phyloP scores from a whole-genome alignment of 2,113 vertebrate species.

The Aix galericulata region DNA sequence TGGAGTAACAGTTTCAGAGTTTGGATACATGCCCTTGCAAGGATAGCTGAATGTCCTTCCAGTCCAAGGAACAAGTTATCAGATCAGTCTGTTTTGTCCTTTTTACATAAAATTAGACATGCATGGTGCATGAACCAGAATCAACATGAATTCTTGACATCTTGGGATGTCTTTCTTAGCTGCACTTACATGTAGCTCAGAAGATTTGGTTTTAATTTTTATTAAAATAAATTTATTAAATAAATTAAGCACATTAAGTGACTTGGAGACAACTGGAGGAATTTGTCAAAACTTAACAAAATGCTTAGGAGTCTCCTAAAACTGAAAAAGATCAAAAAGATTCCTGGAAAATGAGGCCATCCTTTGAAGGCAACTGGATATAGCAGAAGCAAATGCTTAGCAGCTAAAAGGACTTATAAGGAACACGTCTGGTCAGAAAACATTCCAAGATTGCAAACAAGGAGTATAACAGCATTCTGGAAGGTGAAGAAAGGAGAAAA shows the following conservation, averaged over 20 bases:
- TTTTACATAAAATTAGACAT: neutral
- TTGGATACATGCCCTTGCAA: neutral
- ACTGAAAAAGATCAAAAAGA: neutral
- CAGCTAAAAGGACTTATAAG: neutral
- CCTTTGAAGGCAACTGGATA: neutral
- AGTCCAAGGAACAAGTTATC: neutral
- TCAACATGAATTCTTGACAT: neutral
- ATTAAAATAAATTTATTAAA: neutral
- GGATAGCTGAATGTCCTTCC: neutral
- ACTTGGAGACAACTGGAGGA: neutral
- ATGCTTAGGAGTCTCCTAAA: neutral
- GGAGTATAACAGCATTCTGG: neutral
- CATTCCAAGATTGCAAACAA: neutral
- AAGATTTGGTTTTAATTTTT: neutral
- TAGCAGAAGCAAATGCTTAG: neutral
- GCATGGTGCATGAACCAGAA: neutral
- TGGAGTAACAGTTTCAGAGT: conserved; percentile 13
- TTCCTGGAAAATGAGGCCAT: neutral
- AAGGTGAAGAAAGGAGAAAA: neutral
- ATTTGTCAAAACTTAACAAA: neutral
- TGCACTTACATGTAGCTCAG: neutral
- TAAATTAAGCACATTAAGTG: neutral
- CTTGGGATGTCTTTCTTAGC: neutral
- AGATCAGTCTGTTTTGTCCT: neutral
- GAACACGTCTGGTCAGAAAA: neutral